Percentiles rank a stretch among this genome's conserved stretches.
phyloP scores from a whole-genome alignment of 1,140 invertebrate genomes.

The Diploscapter pachys region DNA sequence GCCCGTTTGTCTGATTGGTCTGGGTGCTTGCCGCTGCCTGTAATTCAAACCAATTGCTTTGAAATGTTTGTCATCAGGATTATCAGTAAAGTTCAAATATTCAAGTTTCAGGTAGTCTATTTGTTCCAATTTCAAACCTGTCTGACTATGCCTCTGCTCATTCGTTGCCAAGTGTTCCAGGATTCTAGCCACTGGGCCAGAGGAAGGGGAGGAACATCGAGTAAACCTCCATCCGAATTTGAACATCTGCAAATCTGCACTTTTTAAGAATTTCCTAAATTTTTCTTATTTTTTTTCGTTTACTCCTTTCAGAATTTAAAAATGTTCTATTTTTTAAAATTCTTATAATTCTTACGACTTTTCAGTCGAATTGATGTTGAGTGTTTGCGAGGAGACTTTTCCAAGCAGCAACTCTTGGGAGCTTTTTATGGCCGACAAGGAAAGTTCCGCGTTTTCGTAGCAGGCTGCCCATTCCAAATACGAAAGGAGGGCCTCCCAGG shows the following conservation, averaged over 20 bases:
- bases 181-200: conserved; percentile 45
- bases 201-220: conserved; percentile 17
- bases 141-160: conserved; percentile 40
- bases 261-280: too few relatives aligned
- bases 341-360: neutral
- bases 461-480: conserved; percentile 43
- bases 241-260: too few relatives aligned
- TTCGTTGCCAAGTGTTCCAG: conserved; percentile 41
- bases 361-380: conserved; percentile 25
- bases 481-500: conserved; percentile 43
- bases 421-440: conserved; percentile 63
- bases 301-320: neutral
- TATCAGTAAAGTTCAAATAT: too few relatives aligned
- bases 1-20: too few relatives aligned
- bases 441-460: conserved; percentile 63
- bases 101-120: too few relatives aligned
- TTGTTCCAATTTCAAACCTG: conserved; percentile 1
- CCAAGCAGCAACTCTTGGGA: conserved; percentile 53
- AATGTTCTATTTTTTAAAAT: too few relatives aligned
- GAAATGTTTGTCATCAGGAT: conserved; percentile 6
- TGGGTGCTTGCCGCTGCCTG: too few relatives aligned
- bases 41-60: too few relatives aligned
- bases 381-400: conserved; percentile 25
- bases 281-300: neutral
- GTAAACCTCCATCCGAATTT: neutral